These are phyloP conservation scores for Parambassis ranga DNA, from an alignment of 2,797 vertebrate species.

Conservation along the genomic window DNA sequence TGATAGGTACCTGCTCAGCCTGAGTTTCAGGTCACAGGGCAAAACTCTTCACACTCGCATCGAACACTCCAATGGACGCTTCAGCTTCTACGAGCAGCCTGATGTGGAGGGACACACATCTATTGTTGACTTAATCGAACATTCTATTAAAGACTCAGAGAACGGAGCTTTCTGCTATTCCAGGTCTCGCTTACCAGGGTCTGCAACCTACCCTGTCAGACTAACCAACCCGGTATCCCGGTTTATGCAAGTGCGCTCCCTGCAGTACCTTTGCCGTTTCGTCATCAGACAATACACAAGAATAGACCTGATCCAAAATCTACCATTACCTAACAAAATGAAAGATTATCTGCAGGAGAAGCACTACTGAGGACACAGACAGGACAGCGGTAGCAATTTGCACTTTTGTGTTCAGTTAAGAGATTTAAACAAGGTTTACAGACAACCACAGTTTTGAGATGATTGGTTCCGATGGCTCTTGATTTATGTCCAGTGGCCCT, in stretches of 20 bases:
- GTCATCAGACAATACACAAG: slow-evolving; percentile 98
- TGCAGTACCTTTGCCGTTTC: slow-evolving; percentile 98
- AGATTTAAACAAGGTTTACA: slow-evolving; percentile 93
- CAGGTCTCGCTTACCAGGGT: slow-evolving; percentile 94
- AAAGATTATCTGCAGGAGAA: slow-evolving; percentile 99
- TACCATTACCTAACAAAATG: slow-evolving; percentile 99
- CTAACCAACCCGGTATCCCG: slow-evolving; percentile 96
- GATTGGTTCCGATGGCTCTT: slow-evolving; percentile 82
- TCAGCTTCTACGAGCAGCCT: slow-evolving; percentile 99
- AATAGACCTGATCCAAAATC: slow-evolving; percentile 99
- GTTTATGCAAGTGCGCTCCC: slow-evolving; percentile 99
- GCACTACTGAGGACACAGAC: slow-evolving; percentile 93
- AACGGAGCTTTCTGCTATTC: slow-evolving; percentile 99
- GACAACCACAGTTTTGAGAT: slow-evolving; percentile 81
- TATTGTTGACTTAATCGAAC: slow-evolving; percentile 97
- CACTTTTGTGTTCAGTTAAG: slow-evolving; percentile 92
- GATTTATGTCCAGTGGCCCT: slow-evolving; percentile 78
- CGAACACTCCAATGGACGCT: slow-evolving; percentile 97
- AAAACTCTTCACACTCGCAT: slow-evolving; percentile 99
- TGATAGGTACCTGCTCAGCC: slow-evolving; percentile 95
- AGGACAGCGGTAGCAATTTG: slow-evolving; percentile 87
- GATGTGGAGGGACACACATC: slow-evolving; percentile 98
- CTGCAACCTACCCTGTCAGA: slow-evolving; percentile 96
- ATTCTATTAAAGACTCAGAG: slow-evolving; percentile 98
- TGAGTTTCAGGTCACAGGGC: slow-evolving; percentile 97